These are phyloP conservation scores for Sesamia nonagrioides DNA, from an alignment of 1,140 invertebrate genomes.

Conservation along the genomic window DNA sequence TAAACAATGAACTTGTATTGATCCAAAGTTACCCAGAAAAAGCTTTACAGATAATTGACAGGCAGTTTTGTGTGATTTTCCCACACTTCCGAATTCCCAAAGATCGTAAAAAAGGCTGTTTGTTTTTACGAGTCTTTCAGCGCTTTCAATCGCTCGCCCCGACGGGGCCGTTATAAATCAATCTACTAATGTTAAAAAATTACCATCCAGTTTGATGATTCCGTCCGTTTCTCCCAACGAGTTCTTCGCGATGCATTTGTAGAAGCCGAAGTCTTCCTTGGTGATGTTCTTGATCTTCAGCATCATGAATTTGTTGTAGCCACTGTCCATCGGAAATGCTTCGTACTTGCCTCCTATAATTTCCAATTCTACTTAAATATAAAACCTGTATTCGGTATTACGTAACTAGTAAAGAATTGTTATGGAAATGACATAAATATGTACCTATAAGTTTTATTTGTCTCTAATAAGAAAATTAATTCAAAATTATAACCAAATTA, in stretches of 20 bases:
- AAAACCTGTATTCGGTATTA: constrained; percentile 70
- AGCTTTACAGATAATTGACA: constrained; percentile 47
- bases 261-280: constrained; percentile 88
- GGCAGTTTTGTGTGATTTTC: constrained; percentile 47
- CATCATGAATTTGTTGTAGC: constrained; percentile 89
- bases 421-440: neutral
- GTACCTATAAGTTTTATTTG: neutral
- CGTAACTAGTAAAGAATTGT: constrained; percentile 5
- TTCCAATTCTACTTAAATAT: constrained; percentile 88
- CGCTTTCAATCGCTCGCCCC: constrained; percentile 42
- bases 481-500: neutral
- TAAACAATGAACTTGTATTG: constrained; percentile 9
- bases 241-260: constrained; percentile 89
- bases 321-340: constrained; percentile 87
- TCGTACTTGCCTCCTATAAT: constrained; percentile 89
- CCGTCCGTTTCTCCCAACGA: constrained; percentile 88
- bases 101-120: constrained; percentile 50
- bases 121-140: constrained; percentile 49
- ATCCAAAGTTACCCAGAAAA: constrained; percentile 17
- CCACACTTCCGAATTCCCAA: constrained; percentile 47
- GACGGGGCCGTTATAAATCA: constrained; percentile 46
- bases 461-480: neutral
- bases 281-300: constrained; percentile 87
- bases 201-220: constrained; percentile 88
- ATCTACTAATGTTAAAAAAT: constrained; percentile 59